A percentile compares a stretch with the other conserved stretches of the same genome.
Evolutionary conservation across 2,113 vertebrate genomes (phyloP).

Genomic region (Archocentrus centrarchus): DNA sequence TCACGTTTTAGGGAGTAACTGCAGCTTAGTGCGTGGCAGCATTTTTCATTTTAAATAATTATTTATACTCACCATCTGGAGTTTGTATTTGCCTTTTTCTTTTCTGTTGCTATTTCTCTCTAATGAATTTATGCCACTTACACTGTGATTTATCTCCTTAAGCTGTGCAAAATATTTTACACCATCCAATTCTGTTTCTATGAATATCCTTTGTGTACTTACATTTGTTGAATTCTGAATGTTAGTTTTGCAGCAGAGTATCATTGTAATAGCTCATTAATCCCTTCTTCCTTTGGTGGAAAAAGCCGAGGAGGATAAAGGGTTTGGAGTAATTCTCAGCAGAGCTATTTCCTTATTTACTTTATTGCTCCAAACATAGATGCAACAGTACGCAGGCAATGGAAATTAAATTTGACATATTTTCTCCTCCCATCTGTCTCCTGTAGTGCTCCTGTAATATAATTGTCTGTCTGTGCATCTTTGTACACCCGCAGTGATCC

Average conservation of each 20-base stretch:
- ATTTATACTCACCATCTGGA: slow-evolving; percentile 21
- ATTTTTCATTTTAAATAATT: not conserved
- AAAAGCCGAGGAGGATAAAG: slow-evolving; percentile 4
- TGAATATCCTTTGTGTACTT: not conserved
- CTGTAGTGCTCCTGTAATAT: slow-evolving; percentile 33
- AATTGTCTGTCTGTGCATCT: slow-evolving; percentile 23
- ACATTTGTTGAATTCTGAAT: not conserved
- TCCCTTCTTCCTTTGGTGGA: slow-evolving; percentile 7
- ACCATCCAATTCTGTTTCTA: not conserved
- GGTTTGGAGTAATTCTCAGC: slow-evolving; percentile 8
- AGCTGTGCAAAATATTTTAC: not conserved
- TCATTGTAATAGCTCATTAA: slow-evolving; percentile 20
- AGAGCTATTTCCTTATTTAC: slow-evolving; percentile 11
- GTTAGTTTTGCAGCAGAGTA: slow-evolving; percentile 11
- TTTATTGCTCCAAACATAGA: slow-evolving; percentile 42
- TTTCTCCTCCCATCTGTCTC: slow-evolving; percentile 13
- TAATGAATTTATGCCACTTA: not conserved
- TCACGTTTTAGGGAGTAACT: slow-evolving; percentile 3
- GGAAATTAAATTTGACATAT: slow-evolving; percentile 26
- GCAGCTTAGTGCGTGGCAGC: not conserved
- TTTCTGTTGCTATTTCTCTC: not conserved
- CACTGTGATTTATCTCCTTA: not conserved
- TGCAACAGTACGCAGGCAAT: slow-evolving; percentile 1
- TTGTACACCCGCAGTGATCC: slow-evolving; percentile 81
- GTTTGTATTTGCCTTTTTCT: not conserved